Percentiles rank a stretch among this genome's conserved stretches.
Evolutionary conservation across 1,140 invertebrate species (phyloP).

Genomic region (Planococcus citri): DNA sequence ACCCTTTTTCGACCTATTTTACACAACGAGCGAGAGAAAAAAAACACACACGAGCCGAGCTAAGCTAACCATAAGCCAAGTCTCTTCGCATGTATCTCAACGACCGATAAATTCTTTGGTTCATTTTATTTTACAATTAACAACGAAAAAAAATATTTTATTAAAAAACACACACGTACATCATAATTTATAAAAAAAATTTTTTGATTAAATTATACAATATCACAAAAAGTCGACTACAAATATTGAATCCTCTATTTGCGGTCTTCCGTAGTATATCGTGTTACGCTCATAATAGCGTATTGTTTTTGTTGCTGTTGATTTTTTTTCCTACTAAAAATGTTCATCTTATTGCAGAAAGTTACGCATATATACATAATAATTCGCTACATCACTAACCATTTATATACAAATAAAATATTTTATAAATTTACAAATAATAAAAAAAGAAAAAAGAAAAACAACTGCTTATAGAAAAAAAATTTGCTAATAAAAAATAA

Average conservation of each 20-base stretch:
- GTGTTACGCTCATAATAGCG: neutral
- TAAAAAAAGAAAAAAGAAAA: neutral
- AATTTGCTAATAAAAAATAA: neutral
- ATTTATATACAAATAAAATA: neutral
- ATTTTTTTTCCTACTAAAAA: no score
- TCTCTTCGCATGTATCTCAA: no score
- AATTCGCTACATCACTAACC: neutral
- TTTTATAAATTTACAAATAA: neutral
- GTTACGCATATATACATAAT: conserved; percentile 7
- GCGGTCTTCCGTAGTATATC: neutral
- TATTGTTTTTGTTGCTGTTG: neutral
- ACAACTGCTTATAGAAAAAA: neutral
- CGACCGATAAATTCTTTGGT: no score
- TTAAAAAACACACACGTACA: neutral
- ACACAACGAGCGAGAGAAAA: no score
- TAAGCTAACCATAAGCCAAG: no score
- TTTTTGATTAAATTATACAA: neutral
- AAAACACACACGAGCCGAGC: no score
- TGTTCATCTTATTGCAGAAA: neutral
- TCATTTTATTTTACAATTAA: neutral
- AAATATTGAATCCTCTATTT: conserved; percentile 1
- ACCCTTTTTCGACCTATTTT: neutral
- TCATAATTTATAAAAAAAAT: conserved; percentile 2
- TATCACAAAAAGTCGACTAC: conserved; percentile 6
- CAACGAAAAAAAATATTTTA: conserved; percentile 3